These are phyloP conservation scores for Synchiropus splendidus DNA, from an alignment of 2,113 vertebrate genomes.

Conservation along the genomic window DNA sequence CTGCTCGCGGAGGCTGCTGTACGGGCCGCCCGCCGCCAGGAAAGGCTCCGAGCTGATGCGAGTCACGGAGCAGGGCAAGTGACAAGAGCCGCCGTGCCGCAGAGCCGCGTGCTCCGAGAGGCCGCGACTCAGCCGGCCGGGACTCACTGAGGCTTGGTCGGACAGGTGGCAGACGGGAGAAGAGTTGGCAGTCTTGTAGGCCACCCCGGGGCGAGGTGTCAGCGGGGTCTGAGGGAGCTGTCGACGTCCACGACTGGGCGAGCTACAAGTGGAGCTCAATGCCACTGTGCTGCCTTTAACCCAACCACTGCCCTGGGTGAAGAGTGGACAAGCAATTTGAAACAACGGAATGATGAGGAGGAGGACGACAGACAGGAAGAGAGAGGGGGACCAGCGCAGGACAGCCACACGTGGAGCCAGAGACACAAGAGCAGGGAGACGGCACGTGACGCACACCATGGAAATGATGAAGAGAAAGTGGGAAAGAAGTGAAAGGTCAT, in stretches of 20 bases:
- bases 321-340: slow-evolving; percentile 37
- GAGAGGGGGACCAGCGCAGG: slow-evolving; percentile 2
- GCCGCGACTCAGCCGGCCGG: slow-evolving; percentile 78
- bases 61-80: slow-evolving; percentile 62
- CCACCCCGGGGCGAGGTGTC: slow-evolving; percentile 90
- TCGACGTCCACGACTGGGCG: slow-evolving; percentile 79
- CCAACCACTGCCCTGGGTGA: slow-evolving; percentile 73
- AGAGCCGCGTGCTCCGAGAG: slow-evolving; percentile 81
- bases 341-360: slow-evolving; percentile 53
- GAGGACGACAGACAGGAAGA: slow-evolving; percentile 17
- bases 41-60: slow-evolving; percentile 86
- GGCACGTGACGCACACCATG: background rate
- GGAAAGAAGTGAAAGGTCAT: slow-evolving; percentile 57
- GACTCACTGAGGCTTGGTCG: slow-evolving; percentile 58
- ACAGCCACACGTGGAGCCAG: too few relatives aligned
- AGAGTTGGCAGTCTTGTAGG: slow-evolving; percentile 89
- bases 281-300: slow-evolving; percentile 75
- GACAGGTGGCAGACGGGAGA: slow-evolving; percentile 71
- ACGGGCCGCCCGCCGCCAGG: slow-evolving; percentile 56
- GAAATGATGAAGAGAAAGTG: slow-evolving; percentile 54
- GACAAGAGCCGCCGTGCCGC: slow-evolving; percentile 65
- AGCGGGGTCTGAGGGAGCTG: slow-evolving; percentile 96
- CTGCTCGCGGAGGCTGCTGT: slow-evolving; percentile 68
- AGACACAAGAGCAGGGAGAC: too few relatives aligned
- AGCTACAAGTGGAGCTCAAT: slow-evolving; percentile 74